A percentile compares a stretch with the other conserved stretches of the same genome.
Conservation (phyloP, 2,797 vertebrate genomes). For the Spinus olivaceus region DNA sequence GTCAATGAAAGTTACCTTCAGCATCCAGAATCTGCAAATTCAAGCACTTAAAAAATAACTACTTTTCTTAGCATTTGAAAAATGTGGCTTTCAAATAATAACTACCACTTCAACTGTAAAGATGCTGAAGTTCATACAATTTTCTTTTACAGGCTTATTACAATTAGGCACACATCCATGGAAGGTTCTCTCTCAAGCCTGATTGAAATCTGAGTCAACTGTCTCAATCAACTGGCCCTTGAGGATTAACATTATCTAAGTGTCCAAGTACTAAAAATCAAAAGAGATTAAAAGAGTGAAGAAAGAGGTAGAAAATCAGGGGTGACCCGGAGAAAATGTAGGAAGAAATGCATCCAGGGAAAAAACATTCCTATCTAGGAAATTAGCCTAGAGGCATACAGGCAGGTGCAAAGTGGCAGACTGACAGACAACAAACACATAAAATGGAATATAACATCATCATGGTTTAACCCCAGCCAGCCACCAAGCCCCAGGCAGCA, state of each 20-base stretch:
- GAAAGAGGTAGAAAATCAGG: background rate
- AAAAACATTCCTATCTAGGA: background rate
- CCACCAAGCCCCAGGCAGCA: background rate
- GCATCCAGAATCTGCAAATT: background rate
- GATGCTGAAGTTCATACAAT: background rate
- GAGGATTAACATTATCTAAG: background rate
- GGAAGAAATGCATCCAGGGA: background rate
- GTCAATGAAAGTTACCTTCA: background rate
- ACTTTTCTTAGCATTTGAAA: background rate
- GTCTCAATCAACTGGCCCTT: background rate
- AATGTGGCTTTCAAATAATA: background rate
- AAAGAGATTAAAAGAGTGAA: background rate
- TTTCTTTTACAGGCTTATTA: background rate
- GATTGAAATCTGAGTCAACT: background rate
- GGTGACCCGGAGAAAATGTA: background rate
- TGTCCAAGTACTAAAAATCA: background rate
- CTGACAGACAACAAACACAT: background rate
- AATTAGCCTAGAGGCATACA: background rate
- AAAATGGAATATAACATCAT: background rate
- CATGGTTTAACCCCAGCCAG: background rate
- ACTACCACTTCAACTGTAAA: background rate
- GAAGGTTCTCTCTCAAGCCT: background rate
- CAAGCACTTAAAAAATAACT: rapidly evolving
- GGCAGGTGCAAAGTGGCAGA: background rate
- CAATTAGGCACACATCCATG: background rate